These are phyloP conservation scores for Dioctria rufipes DNA, from an alignment of 2,888 invertebrate species.

Conservation along the genomic window DNA sequence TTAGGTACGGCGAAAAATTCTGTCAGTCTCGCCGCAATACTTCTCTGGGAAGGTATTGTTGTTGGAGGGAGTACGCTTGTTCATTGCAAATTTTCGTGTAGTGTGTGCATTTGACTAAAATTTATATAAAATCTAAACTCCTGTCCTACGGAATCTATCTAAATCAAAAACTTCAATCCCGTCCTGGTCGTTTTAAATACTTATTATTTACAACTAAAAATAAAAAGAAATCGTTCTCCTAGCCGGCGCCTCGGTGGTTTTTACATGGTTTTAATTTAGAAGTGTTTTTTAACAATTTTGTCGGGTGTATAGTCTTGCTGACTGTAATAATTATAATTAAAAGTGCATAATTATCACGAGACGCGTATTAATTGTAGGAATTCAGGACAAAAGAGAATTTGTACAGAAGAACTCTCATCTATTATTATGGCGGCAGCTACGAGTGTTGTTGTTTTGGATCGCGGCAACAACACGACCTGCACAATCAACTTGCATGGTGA, in stretches of 20 bases:
- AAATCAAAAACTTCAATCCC: conserved; percentile 3
- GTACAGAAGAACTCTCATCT: background rate
- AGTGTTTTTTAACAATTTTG: background rate
- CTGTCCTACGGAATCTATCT: background rate
- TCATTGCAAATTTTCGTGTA: conserved; percentile 10
- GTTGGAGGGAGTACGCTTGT: background rate
- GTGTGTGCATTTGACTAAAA: conserved; percentile 29
- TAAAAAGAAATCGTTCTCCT: background rate
- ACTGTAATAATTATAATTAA: conserved; percentile 10
- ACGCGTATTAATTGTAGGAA: background rate
- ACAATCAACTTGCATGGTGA: conserved; percentile 97
- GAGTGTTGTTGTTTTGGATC: conserved; percentile 94
- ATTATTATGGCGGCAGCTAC: conserved; percentile 78
- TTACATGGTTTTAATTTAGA: background rate
- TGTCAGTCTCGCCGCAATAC: conserved; percentile 33
- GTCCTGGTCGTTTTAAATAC: background rate
- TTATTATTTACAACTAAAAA: background rate
- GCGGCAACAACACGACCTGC: conserved; percentile 97
- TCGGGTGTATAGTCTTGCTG: background rate
- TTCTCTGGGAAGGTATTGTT: conserved; percentile 18
- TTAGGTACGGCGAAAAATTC: conserved; percentile 33
- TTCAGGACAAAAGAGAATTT: background rate
- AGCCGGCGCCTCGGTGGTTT: conserved; percentile 33
- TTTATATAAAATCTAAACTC: conserved; percentile 15
- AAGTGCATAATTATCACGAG: conserved; percentile 12